Conservation (phyloP, 2,888 invertebrate species). For the Orthonychiurus folsomi region DNA sequence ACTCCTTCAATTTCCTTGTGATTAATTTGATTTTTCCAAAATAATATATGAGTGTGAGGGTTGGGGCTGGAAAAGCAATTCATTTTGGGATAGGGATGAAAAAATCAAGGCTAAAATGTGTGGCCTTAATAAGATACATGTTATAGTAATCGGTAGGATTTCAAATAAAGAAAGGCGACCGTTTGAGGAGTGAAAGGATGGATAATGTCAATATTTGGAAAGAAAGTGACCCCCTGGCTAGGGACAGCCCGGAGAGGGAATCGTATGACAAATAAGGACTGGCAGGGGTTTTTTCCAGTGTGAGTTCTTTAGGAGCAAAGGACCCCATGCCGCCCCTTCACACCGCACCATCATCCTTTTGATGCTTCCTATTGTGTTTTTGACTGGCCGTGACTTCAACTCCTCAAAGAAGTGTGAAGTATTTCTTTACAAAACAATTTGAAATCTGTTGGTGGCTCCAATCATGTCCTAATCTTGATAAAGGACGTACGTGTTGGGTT, state of each 20-base stretch:
- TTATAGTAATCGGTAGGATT: no score
- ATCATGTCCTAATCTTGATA: no score
- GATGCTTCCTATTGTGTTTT: neutral
- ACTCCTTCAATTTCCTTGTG: neutral
- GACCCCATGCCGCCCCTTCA: neutral
- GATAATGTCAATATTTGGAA: neutral
- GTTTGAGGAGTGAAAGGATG: no score
- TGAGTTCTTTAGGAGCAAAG: neutral
- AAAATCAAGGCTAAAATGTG: neutral
- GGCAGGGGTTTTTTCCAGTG: neutral
- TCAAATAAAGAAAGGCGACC: no score
- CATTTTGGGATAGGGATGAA: no score
- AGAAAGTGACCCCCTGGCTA: neutral
- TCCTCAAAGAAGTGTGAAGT: no score
- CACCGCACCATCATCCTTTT: neutral
- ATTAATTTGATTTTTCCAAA: neutral
- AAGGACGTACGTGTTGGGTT: no score
- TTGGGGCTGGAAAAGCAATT: no score
- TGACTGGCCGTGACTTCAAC: no score
- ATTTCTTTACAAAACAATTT: no score
- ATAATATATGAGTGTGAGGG: neutral
- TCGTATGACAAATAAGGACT: slow-evolving; percentile 6
- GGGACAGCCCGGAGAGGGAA: neutral
- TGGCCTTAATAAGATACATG: neutral
- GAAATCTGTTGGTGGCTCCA: no score